Conservation (phyloP, 2,888 invertebrate genomes). For the Tiliacea citrago region DNA sequence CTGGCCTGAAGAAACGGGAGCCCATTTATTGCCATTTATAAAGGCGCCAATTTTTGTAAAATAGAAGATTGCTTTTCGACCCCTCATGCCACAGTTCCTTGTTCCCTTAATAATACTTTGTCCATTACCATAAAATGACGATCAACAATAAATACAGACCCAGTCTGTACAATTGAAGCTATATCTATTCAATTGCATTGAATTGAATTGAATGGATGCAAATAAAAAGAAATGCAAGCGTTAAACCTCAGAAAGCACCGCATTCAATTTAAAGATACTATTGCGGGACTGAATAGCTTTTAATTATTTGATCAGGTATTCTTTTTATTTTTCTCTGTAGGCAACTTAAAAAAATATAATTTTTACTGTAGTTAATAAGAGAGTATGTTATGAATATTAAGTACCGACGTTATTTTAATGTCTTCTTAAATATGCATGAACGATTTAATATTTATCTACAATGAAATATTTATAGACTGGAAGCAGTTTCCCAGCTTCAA, state of each 20-base stretch:
- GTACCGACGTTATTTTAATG: conserved; percentile 7
- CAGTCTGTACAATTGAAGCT: conserved; percentile 27
- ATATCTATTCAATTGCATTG: conserved; percentile 45
- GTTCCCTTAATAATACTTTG: conserved; percentile 41
- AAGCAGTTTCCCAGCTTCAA: conserved; percentile 19
- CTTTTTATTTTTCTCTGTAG: conserved; percentile 4
- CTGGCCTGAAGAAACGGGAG: conserved; percentile 4
- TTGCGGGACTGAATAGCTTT: conserved; percentile 9
- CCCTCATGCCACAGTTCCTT: conserved; percentile 27
- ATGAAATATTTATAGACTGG: conserved; percentile 33
- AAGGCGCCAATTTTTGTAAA: conserved; percentile 41
- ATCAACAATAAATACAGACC: conserved; percentile 53
- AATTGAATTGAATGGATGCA: conserved; percentile 22
- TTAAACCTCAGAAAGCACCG: neutral
- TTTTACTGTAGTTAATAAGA: conserved; percentile 12
- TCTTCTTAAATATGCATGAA: conserved; percentile 25
- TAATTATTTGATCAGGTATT: conserved; percentile 3
- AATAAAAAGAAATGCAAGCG: conserved; percentile 40
- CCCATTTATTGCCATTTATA: conserved; percentile 20
- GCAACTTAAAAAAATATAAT: neutral
- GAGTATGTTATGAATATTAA: conserved; percentile 27
- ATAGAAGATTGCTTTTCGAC: conserved; percentile 44
- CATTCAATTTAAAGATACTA: conserved; percentile 14
- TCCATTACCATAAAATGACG: conserved; percentile 57
- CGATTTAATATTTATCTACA: conserved; percentile 11